Conservation (phyloP, 1,140 invertebrate genomes). For the Microplitis mediator region DNA sequence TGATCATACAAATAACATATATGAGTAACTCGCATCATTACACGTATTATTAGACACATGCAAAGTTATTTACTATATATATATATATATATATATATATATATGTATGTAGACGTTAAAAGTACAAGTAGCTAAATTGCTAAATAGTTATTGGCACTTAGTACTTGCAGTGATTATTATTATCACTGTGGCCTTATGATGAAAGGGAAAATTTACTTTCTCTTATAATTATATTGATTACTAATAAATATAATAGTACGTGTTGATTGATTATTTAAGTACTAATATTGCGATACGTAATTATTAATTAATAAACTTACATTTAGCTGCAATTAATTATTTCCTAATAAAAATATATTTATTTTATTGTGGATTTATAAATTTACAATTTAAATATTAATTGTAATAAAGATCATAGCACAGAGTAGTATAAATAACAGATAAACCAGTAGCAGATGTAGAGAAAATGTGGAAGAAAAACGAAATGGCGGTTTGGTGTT, state of each 20-base stretch:
- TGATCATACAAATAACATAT: too few species aligned
- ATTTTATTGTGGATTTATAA: background rate
- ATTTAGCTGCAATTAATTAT: background rate
- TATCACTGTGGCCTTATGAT: slow-evolving; percentile 5
- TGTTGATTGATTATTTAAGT: background rate
- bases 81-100: background rate
- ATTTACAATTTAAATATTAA: background rate
- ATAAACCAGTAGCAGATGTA: background rate
- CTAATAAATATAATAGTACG: background rate
- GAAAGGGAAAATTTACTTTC: slow-evolving; percentile 30
- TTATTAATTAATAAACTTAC: background rate
- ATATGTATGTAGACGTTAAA: too few species aligned
- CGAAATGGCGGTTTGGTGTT: slow-evolving; percentile 41
- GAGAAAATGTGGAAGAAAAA: slow-evolving; percentile 20
- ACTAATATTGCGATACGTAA: background rate
- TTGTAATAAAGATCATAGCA: slow-evolving; percentile 41
- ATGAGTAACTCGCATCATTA: too few species aligned
- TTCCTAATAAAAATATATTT: too few species aligned
- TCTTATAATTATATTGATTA: slow-evolving; percentile 1
- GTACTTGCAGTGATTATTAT: background rate
- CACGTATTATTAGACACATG: background rate
- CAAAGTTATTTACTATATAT: background rate
- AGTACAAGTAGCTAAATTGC: background rate
- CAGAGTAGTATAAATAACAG: slow-evolving; percentile 36
- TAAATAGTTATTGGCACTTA: background rate